phyloP scores from a whole-genome alignment of 2,888 invertebrate genomes.

The Dryadula phaetusa region DNA sequence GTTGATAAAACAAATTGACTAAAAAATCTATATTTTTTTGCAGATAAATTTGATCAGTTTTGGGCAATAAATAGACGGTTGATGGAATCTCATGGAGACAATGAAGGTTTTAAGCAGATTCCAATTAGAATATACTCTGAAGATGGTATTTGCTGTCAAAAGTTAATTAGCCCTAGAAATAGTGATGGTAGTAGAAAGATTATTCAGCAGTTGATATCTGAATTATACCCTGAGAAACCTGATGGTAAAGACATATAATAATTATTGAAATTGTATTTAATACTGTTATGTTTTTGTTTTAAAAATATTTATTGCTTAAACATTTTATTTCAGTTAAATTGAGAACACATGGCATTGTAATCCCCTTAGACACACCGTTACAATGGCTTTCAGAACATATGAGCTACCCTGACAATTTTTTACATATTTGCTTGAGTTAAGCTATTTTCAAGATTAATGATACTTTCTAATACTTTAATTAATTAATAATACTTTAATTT shows the following conservation, averaged over 20 bases:
- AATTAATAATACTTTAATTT: too few relatives aligned
- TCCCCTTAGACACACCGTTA: constrained; percentile 94
- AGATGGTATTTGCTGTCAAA: constrained; percentile 89
- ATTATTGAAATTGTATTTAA: too few relatives aligned
- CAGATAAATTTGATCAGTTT: constrained; percentile 99
- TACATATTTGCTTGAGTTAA: constrained; percentile 90
- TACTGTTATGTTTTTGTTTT: too few relatives aligned
- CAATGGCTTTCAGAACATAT: constrained; percentile 99
- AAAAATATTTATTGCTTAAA: background rate
- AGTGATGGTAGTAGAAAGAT: constrained; percentile 90
- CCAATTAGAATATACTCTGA: constrained; percentile 93
- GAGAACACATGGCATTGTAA: constrained; percentile 94
- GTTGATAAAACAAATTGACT: too few relatives aligned
- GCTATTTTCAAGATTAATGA: constrained; percentile 3
- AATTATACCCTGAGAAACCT: constrained; percentile 86
- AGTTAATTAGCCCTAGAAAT: constrained; percentile 89
- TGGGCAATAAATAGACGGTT: constrained; percentile 98
- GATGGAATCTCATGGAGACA: constrained; percentile 93
- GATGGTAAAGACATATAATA: constrained; percentile 54
- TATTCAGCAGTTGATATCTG: constrained; percentile 87
- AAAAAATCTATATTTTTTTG: constrained; percentile 7
- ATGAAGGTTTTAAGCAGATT: constrained; percentile 94
- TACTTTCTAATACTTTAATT: background rate
- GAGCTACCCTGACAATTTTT: constrained; percentile 99
- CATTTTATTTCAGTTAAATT: constrained; percentile 86